Evolutionary conservation across 2,797 vertebrate genomes (phyloP), one percentile per base, ranked within the genome.

Genomic region (Eulemur rubriventer): DNA sequence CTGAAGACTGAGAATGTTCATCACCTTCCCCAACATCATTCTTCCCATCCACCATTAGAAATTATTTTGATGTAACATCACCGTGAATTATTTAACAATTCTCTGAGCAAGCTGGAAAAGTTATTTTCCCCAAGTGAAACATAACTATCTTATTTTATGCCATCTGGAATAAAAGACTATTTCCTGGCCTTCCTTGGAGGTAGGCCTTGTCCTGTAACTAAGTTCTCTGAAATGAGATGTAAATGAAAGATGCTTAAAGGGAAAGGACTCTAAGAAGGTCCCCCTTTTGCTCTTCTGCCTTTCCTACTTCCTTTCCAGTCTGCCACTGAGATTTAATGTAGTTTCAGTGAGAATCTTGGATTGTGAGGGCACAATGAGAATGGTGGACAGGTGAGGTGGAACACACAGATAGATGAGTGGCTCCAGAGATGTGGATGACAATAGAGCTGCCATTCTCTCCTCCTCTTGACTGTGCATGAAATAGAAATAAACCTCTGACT

Each of bases 301-400:
- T 79, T 50, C 24, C 43, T 30, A 28, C 69, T 78, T 48, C 33
- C 75, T 75, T 43, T n/a, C 41, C 10, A 50, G 33, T 50, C 69
- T 63, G 10, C 17, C 50, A 57, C 20, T 69, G 59, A 80, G 80
- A 41, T 33, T 33, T 41, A 24, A 12, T 1, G 11, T 18, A 35
- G 38, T 16, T 30, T 83, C 50, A 16, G 43, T 1, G 0, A 63
- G 46, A 63, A n/a, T 16, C 70, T 4, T 82, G 65, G 41, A 24
- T 1, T 41, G 14, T 17, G 69, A 43, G 20, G 14, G 12, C 13
- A n/a, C 67, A 33, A 12, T 4, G 35, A 80, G 41, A 67, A 88
- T 0, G 8, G 59, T 0, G 18, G 35, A 24, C 26, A 38, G 0
- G 1, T 2, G 22, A 52, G 33, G 11, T 4, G 1, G 6, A 88